Base-by-base conservation (phyloP, 2,888 invertebrate genomes). In the Lycophotia porphyrea region DNA sequence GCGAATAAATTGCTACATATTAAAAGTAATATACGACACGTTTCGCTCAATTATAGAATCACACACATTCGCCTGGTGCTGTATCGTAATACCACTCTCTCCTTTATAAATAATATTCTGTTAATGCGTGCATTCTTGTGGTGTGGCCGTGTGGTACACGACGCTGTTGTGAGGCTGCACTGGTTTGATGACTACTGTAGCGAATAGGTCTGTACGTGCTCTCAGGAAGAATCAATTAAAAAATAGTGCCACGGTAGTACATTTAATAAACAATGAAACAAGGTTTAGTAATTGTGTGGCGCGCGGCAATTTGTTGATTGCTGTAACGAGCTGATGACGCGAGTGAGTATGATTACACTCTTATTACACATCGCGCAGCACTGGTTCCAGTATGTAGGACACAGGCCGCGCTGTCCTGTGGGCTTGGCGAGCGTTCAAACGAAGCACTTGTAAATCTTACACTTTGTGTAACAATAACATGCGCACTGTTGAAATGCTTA, bases 371-470 rank as follows among this genome's bases (percentile, higher is more conserved):
- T 67, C 34, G 44, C 58, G 9, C 44, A 7, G 55, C 18, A 21
- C 49, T 27, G 36, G 24, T 27, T 66, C 34, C 65, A 76, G n/a
- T 75, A 68, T 76, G 44, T 82, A 64, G 71, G 67, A 55, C 66
- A 67, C 36, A 18, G 39, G 8, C 39, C 39, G 52, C 36, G 42
- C 21, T 63, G 36, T 42, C 36, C 39, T 47, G 61, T 7, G 24
- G 4, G 24, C 27, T 80, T 84, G 80, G 80, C 81, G 36, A 61
- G 58, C 21, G 66, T 84, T 84, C 74, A 84, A 81, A 70, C 36
- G 49, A 34, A 65, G 64, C 47, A 47, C 73, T 79, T 42, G 67
- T 60, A 42, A 74, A 80, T 74, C 66, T 79, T 39, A 69, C 39
- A 80, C 80, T 67, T 68, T 69, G 67, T 70, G 74, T 58, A 74